Evolutionary conservation across 2,888 invertebrate genomes (phyloP).

Genomic region (Apotomis turbidana): DNA sequence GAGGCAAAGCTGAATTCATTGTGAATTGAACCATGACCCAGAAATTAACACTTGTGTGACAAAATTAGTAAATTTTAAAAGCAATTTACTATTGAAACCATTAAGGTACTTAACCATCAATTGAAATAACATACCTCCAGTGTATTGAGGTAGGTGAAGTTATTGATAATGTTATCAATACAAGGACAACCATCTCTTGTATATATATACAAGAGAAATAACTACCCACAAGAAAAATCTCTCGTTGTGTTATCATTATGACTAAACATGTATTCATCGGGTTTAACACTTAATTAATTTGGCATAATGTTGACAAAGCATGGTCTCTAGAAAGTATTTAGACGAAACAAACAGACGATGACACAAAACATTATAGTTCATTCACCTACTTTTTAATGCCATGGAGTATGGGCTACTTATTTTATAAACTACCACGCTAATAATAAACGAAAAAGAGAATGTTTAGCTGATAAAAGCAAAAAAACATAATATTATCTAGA

Average conservation of each 20-base stretch:
- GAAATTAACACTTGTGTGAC: slow-evolving; percentile 32
- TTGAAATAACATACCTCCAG: not conserved
- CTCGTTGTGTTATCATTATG: not conserved
- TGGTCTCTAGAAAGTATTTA: slow-evolving; percentile 47
- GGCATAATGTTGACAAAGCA: slow-evolving; percentile 13
- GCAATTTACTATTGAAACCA: not conserved
- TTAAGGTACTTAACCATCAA: not conserved
- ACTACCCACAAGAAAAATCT: too few relatives aligned
- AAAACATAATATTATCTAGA: slow-evolving; percentile 51
- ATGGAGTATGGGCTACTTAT: not conserved
- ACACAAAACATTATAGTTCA: slow-evolving; percentile 48
- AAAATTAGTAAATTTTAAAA: not conserved
- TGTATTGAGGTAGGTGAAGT: not conserved
- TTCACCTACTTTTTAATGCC: slow-evolving; percentile 51
- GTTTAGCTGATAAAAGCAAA: slow-evolving; percentile 12
- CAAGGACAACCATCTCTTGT: slow-evolving; percentile 15
- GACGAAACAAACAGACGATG: slow-evolving; percentile 47
- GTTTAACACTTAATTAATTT: not conserved
- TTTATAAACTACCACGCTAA: not conserved
- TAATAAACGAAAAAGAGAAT: not conserved
- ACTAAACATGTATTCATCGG: not conserved
- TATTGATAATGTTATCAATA: slow-evolving; percentile 30
- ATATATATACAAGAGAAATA: slow-evolving; percentile 26
- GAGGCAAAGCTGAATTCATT: slow-evolving; percentile 3
- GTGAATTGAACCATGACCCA: slow-evolving; percentile 26